Base-by-base conservation (phyloP, 1,140 invertebrate species). In the Euura saliciscinereae region DNA sequence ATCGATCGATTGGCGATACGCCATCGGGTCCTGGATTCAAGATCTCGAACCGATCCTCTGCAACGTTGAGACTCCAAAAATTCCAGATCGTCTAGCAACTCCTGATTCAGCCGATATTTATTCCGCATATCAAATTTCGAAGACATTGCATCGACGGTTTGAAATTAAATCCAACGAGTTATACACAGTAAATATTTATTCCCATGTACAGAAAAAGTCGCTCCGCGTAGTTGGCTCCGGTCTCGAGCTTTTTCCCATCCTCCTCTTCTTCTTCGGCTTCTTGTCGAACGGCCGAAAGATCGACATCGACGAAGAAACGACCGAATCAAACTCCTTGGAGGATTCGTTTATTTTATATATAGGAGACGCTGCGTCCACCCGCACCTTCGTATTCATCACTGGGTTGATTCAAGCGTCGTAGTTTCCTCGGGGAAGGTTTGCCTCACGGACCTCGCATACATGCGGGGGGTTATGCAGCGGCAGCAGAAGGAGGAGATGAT, bases 401-500 rank as follows among this genome's bases (percentile, higher is more conserved):
- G 28, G 51, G 51, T n/a, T 59, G 51, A 59, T 59, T 59, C 6
- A 59, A 59, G 51, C 51, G 51, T 59, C 51, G 8, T n/a, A 59
- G 10, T 59, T 59, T 28, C 51, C 51, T 59, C 6, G 51, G 51
- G 51, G 51, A 59, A 59, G 51, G 51, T 11, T n/a, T 3, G 51
- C 51, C 8, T 59, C 51, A 6, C 51, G 51, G 10, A 59, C 13
- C 8, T 59, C 8, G 28, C 28, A 28, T 28, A 28, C 28, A 28
- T 28, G 28, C 28, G 28, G 28, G 28, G 28, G 28, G 28, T 10
- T 10, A 13, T 64, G 59, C 8, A 13, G 28, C 13, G 59, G 8
- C 8, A 4, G 66, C 66, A 42, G 66, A 2, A 75, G 75, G 71
- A 74, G 75, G 72, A 71, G 76, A 82, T 82, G 80, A 82, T 84